These are phyloP conservation scores for Oscheius sp. DNA, from an alignment of 2,888 invertebrate species.

Conservation along the genomic window DNA sequence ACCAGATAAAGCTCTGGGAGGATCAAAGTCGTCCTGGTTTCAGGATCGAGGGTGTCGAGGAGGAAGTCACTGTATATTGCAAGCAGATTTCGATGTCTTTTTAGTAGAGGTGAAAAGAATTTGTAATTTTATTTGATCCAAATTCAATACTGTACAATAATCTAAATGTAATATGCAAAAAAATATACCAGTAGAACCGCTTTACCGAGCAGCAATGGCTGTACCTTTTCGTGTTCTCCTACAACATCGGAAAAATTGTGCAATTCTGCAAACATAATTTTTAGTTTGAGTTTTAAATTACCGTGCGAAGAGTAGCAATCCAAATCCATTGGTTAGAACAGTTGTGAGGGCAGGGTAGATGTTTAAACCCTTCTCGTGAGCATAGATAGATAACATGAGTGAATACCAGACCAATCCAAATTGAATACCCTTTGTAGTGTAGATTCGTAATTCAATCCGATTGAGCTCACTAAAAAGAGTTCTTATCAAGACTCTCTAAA, in stretches of 20 bases:
- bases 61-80: too few species aligned
- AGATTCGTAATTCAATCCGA: conserved; percentile 49
- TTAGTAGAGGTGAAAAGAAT: too few species aligned
- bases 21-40: too few species aligned
- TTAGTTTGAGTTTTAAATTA: background rate
- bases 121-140: background rate
- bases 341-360: conserved; percentile 58
- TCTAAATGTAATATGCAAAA: conserved; percentile 4
- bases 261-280: conserved; percentile 42
- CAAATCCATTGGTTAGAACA: conserved; percentile 59
- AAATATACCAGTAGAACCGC: background rate
- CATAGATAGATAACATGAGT: conserved; percentile 53
- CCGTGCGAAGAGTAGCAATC: conserved; percentile 57
- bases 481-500: too few species aligned
- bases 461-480: conserved; percentile 48
- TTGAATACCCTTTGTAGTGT: conserved; percentile 50
- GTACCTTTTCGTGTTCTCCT: conserved; percentile 45
- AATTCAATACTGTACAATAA: conserved; percentile 18
- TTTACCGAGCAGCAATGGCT: conserved; percentile 47
- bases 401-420: conserved; percentile 59
- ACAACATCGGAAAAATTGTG: conserved; percentile 55
- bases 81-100: too few species aligned
- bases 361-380: conserved; percentile 54
- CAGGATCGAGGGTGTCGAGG: too few species aligned
- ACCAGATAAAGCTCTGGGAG: too few species aligned